phyloP scores from a whole-genome alignment of 2,113 vertebrate genomes.

The Xiphorhynchus elegans region DNA sequence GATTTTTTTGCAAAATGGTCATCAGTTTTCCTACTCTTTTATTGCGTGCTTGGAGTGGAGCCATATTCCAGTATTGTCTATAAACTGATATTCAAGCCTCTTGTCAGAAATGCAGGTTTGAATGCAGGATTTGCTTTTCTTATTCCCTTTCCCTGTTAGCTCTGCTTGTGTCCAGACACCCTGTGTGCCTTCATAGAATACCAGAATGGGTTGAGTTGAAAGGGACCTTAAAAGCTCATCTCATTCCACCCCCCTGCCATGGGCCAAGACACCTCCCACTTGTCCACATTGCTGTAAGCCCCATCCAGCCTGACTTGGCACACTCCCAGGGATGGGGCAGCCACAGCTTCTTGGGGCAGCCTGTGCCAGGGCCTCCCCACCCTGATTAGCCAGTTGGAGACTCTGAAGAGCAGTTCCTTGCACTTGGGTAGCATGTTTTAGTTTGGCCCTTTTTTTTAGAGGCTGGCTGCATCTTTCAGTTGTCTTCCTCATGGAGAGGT shows the following conservation, averaged over 20 bases:
- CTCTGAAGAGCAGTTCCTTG: neutral
- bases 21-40: neutral
- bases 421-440: neutral
- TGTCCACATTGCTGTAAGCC: neutral
- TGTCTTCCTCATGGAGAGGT: neutral
- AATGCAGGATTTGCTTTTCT: neutral
- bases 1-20: neutral
- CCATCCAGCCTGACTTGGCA: neutral
- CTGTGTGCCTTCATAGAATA: neutral
- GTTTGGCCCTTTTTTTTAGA: neutral
- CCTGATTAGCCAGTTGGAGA: no score
- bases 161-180: neutral
- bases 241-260: neutral
- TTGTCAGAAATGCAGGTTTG: neutral
- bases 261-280: neutral
- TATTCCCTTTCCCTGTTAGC: neutral
- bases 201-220: neutral
- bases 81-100: neutral
- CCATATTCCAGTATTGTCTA: neutral
- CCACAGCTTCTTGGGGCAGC: neutral
- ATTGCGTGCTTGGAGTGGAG: neutral
- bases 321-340: neutral
- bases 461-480: neutral
- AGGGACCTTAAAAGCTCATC: neutral
- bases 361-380: neutral